Evolutionary conservation across 2,888 invertebrate genomes (phyloP), one percentile per base, ranked within the genome.

Genomic region (Ryuthela nishihirai): DNA sequence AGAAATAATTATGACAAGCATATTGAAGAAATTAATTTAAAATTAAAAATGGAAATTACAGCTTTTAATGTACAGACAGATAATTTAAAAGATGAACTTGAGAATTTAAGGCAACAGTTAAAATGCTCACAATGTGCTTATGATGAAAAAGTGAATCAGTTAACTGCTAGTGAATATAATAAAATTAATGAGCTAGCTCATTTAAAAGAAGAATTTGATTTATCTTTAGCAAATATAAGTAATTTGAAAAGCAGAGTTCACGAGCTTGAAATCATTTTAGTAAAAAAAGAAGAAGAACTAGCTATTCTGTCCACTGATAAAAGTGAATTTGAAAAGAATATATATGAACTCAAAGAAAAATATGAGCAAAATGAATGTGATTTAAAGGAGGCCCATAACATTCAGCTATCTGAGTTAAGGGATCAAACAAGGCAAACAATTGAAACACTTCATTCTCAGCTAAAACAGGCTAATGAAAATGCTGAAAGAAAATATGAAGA

Each of bases 61-160:
- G 42, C 44, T 3, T 39, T 54, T 15, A 41, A 40, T 17, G 29
- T 41, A 20, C 60, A 54, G 20, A 60, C 48, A 26, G 54, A 60
- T 26, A 21, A 38, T n/a, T 29, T 54, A 24, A 46, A 54, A 25
- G 23, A 23, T 2, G 54, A 54, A 45, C 25, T 60, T 4, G 45
- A 41, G 23, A 24, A 20, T 50, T 67, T 71, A 50, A 68, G 70
- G 41, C 68, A 70, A 43, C 68, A 69, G 42, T 45, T 60, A 26
- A 41, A 69, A 25, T 34, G 34, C 21, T 43, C 39, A 25, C 43
- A 71, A 53, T 58, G 60, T 18, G 67, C 69, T 36, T 68, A 61
- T 50, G 72, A 43, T 32, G 55, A 55, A 39, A 49, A 63, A 45
- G 36, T 63, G 17, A 24, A 17, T 7, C 35, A 55, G 20, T 40